Base-by-base conservation (phyloP, 2,113 vertebrate genomes). In the Etia nguti region DNA sequence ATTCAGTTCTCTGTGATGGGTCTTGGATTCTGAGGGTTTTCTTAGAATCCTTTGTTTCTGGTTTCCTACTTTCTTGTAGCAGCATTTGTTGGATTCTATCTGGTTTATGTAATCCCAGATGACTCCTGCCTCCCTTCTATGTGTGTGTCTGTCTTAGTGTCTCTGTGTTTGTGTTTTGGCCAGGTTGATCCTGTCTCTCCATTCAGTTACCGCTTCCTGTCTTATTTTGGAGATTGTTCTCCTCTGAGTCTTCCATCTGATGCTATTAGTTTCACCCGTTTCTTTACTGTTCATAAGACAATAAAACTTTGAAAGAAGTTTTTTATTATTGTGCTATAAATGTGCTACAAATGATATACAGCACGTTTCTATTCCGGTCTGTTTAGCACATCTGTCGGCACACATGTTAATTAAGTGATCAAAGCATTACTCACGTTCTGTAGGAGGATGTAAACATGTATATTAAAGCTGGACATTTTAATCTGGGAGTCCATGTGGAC, bases 281-380 rank as follows among this genome's bases (percentile, higher is more conserved):
- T 60, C 57, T 60, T 59, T 31, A 59, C 15, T 59, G 15, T 60
- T 15, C 26, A 1, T 31, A 1, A 59, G 13, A 59, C 56, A 59
- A 59, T 0, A 31, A 1, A 18, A 59, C 8, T 26, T 57, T 57
- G 24, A 26, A 57, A 57, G 12, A 0, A 15, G 26, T 22, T 57
- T 9, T 6, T 18, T 34, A 60, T 10, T 34, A 60, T 60, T 60
- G 8, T 18, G 57, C 26, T 18, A 18, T 2, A 10, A 60, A 60
- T 31, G 26, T 57, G 55, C 24, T 57, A 26, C 12, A 56, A 56
- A 56, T 0, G 22, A 48, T 48, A 48, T 6, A 7, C 2, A 16
- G 46, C 46, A 8, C 7, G 1, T 48, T 48, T 7, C 46, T 18
- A 18, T 8, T 2, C 15, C 15, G 18, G 15, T 48, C 46, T 0